These are phyloP conservation scores for Indri indri DNA, from an alignment of 2,113 vertebrate species.

Conservation along the genomic window DNA sequence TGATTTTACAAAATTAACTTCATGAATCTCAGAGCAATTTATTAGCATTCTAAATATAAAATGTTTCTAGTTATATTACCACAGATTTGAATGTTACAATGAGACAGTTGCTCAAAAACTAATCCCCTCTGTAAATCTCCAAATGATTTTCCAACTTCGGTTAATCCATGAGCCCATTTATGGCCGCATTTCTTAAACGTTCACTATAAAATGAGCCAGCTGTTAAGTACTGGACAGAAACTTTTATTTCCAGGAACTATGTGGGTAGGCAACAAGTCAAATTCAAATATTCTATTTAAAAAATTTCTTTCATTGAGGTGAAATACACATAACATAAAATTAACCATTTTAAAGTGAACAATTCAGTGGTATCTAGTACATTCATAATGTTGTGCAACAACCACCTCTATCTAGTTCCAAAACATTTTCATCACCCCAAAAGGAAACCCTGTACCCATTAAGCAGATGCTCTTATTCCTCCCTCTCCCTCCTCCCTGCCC, in stretches of 20 bases:
- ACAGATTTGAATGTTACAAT: slow-evolving; percentile 10
- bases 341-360: slow-evolving; percentile 25
- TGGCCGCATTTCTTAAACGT: not conserved
- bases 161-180: slow-evolving; percentile 32
- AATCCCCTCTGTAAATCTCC: not conserved
- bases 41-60: slow-evolving; percentile 33
- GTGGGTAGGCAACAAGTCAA: not conserved
- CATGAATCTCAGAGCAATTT: slow-evolving; percentile 13
- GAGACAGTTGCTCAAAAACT: not conserved
- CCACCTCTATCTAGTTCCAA: not conserved
- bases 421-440: not conserved
- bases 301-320: not conserved
- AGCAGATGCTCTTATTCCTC: not conserved
- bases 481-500: not conserved
- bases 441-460: not conserved
- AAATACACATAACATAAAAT: slow-evolving; percentile 2
- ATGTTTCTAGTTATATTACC: not conserved
- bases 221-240: slow-evolving; percentile 3
- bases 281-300: slow-evolving; percentile 5
- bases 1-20: not conserved
- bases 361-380: not conserved
- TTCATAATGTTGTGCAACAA: not conserved
- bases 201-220: slow-evolving; percentile 29
- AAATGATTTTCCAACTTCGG: slow-evolving; percentile 19
- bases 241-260: not conserved